Evolutionary conservation across 1,140 invertebrate species (phyloP), one percentile per base, ranked within the genome.

Genomic region (Plodia interpunctella): DNA sequence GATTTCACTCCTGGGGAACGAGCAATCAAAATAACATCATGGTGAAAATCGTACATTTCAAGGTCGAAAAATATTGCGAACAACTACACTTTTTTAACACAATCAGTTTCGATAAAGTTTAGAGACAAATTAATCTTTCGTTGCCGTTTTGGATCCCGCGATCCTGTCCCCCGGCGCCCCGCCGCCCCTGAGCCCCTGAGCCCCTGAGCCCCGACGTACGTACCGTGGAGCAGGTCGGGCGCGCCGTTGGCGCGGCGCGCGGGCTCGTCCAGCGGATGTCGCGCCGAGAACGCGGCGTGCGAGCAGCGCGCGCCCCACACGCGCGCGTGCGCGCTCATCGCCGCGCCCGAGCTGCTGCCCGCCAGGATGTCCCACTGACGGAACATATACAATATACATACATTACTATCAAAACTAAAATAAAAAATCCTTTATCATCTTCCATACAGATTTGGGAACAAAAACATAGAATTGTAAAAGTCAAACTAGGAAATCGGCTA

Each of bases 331-430:
- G 59, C 73, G 60, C 19, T 62, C 59, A 55, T 75, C 70, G 1
- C 61, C 63, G 19, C 52, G 19, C 49, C 67, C 9, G 61, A 77
- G 54, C 85, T 88, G 74, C 83, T 90, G 56, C 78, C 85, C 70
- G 76, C 72, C 50, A 71, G 66, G 21, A 90, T 54, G 49, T 65
- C 59, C 57, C 83, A 63, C 86, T 87, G 70, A 25, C 54, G 35
- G n/a, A 49, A 54, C 21, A 62, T 6, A 51, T 10, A n/a, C 4
- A n/a, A 19, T 1, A 10, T 15, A n/a, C n/a, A n/a, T n/a, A n/a
- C n/a, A n/a, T n/a, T n/a, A 59, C 50, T 35, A 38, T 1, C 10
- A 20, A 6, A 25, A n/a, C 5, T 51, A 3, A 9, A 5, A 35
- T 13, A 35, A 9, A 11, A 35, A 9, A 35, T 13, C 21, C 21